Conservation (phyloP, 2,888 invertebrate genomes). For the Chrysotoxum bicinctum region DNA sequence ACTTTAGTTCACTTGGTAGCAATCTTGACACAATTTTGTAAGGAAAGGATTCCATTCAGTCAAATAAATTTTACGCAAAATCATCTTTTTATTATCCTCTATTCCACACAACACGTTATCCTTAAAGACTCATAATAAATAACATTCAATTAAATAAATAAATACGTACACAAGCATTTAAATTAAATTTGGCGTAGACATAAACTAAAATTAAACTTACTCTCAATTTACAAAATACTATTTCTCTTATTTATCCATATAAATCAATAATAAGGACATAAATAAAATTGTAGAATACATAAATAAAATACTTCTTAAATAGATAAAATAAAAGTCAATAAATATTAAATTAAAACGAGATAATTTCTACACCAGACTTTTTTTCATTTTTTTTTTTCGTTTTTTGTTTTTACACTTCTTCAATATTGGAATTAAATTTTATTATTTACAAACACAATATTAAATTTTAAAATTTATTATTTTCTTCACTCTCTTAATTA, state of each 20-base stretch:
- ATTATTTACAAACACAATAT: too few relatives aligned
- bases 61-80: not conserved
- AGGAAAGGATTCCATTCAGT: not conserved
- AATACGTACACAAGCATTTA: not conserved
- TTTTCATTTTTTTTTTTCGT: not conserved
- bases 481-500: not conserved
- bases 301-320: not conserved
- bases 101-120: not conserved
- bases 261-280: not conserved
- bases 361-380: not conserved
- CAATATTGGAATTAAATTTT: too few relatives aligned
- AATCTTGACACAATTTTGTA: not conserved
- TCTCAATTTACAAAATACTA: not conserved
- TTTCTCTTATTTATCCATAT: not conserved
- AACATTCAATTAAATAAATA: slow-evolving; percentile 7
- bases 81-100: not conserved
- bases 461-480: too few relatives aligned
- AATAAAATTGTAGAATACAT: not conserved
- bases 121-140: not conserved
- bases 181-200: slow-evolving; percentile 30
- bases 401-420: too few relatives aligned
- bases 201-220: not conserved
- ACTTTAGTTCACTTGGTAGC: too few relatives aligned
- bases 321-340: not conserved
- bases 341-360: not conserved